Conservation (phyloP, 1,140 invertebrate species). For the Platyscapa corneri region DNA sequence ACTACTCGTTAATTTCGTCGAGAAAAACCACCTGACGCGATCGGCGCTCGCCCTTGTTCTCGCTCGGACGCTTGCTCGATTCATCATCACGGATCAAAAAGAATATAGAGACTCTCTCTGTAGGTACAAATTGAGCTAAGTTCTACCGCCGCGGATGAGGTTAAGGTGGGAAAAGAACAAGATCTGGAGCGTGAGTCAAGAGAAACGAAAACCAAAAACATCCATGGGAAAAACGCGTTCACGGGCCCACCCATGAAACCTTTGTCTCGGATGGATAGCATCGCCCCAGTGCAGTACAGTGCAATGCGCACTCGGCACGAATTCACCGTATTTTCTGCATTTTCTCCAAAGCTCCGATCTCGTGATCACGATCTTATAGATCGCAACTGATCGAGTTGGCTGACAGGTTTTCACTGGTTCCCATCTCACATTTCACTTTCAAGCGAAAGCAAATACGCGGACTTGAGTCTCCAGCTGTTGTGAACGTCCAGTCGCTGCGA, state of each 20-base stretch:
- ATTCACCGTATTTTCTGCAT: not conserved
- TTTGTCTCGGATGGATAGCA: constrained; percentile 3
- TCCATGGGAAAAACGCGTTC: constrained; percentile 22
- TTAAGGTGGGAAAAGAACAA: constrained; percentile 11
- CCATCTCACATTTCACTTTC: not conserved
- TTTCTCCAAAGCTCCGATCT: constrained; percentile 6
- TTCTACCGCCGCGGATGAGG: not conserved
- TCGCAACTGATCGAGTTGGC: not conserved
- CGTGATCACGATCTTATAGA: not conserved
- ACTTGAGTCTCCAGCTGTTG: too few relatives aligned
- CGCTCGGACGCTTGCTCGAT: not conserved
- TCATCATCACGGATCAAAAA: not conserved
- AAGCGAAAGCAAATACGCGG: too few relatives aligned
- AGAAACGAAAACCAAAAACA: constrained; percentile 20
- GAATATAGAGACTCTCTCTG: constrained; percentile 28
- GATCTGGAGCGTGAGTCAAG: constrained; percentile 18
- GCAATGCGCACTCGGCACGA: not conserved
- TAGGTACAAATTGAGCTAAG: constrained; percentile 17
- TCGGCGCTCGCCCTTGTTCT: not conserved
- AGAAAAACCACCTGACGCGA: constrained; percentile 64
- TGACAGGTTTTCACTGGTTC: not conserved
- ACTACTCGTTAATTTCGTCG: constrained; percentile 61
- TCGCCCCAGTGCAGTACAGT: not conserved
- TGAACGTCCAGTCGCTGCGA: too few relatives aligned
- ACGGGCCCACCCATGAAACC: constrained; percentile 29